A percentile compares a stretch with the other conserved stretches of the same genome.
Conservation (phyloP, 2,888 invertebrate species). For the Dynastes maya region DNA sequence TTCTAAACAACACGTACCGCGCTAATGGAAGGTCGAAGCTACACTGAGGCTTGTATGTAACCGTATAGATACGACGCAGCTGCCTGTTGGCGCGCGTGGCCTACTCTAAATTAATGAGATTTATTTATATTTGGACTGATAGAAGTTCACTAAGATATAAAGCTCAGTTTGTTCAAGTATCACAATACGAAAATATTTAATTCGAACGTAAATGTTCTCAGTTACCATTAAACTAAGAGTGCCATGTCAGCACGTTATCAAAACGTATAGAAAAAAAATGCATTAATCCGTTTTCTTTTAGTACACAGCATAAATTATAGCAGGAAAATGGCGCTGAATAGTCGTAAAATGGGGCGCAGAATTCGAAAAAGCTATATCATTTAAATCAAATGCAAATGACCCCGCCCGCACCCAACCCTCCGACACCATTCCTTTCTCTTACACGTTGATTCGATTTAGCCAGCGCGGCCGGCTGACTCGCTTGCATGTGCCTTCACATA, state of each 20-base stretch:
- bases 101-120: no score
- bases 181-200: not conserved
- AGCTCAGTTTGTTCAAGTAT: no score
- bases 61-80: no score
- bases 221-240: not conserved
- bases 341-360: constrained; percentile 16
- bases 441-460: constrained; percentile 33
- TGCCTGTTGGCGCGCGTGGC: no score
- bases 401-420: not conserved
- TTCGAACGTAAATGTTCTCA: not conserved
- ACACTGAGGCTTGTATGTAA: no score
- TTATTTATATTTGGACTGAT: no score
- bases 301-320: constrained; percentile 16
- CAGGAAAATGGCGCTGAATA: not conserved
- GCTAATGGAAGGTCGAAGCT: no score
- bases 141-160: no score
- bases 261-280: not conserved
- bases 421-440: constrained; percentile 25
- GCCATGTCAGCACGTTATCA: not conserved
- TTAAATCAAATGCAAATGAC: constrained; percentile 35
- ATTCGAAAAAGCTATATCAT: constrained; percentile 31
- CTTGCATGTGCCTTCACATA: constrained; percentile 41
- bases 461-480: not conserved
- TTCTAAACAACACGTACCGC: no score
- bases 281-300: not conserved